Base-by-base conservation (phyloP, 2,113 vertebrate genomes). In the Mystacornis crossleyi region DNA sequence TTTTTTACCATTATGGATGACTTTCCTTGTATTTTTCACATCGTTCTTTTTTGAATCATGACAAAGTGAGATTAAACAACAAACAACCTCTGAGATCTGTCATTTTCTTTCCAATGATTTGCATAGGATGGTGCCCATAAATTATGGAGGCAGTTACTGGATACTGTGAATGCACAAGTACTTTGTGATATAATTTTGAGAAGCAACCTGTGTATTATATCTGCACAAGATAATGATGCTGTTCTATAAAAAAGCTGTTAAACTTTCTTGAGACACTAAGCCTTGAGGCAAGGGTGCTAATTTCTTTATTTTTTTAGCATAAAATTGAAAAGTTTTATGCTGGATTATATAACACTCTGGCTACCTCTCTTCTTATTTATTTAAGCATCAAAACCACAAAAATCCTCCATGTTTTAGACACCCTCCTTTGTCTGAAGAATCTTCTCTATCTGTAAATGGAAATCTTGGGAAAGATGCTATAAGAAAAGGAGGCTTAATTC, bases 61-160 rank as follows among this genome's bases (percentile, higher is more conserved):
- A 94, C 88, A 97, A 95, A 91, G 90, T 84, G 80, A 95, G 86
- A 93, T 97, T 87, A 96, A 89, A 87, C 69, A 95, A 79, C 87
- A 73, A 92, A 82, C 61, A 95, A 66, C 34, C 55, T 81, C 74
- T 47, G 34, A 92, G 81, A 92, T 79, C n/a, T 81, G 23, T 95
- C 81, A 66, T 84, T 79, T 95, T 75, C 65, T 91, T 89, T 38
- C 19, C 51, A 88, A 18, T 92, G 89, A 97, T 95, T 96, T 97
- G 95, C 96, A 61, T 90, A 80, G 89, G 71, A 43, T 29, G 51
- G 71, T 96, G 73, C 75, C 48, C 73, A 91, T 97, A 97, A 98
- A 97, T 97, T 96, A 83, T 71, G 33, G 61, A 92, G 71, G 36
- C 89, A 89, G 47, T 83, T 94, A 65, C 70, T 9, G 21, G 53